Base-by-base conservation (phyloP, 2,888 invertebrate genomes). In the Ecliptopera silaceata region DNA sequence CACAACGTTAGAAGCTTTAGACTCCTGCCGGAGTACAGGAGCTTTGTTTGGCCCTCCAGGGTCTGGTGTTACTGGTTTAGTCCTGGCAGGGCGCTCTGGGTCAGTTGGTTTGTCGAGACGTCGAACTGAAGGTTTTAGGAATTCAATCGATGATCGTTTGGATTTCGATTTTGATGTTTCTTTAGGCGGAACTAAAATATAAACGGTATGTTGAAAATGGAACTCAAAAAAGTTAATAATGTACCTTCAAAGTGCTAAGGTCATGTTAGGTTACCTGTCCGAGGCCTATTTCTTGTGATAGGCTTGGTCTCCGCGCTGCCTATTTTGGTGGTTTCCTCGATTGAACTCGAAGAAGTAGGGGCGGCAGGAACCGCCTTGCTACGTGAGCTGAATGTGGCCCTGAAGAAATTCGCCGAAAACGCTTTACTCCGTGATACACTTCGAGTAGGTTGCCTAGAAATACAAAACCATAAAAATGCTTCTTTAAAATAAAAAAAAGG, bases 271-370 rank as follows among this genome's bases (percentile, higher is more conserved):
- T 22, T 75, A 90, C 90, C 89, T 74, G 86, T 82, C 79, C 86
- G 85, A 59, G 90, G 90, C 67, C 90, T 83, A 70, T 84, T 90
- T 72, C 90, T 87, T 59, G 90, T 90, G 50, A 90, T 75, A 71
- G 90, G 90, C 72, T 90, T 91, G 56, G 90, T 88, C 88, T 91
- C 90, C 71, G 89, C 83, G 79, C 85, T 87, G 82, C 91, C 91
- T 90, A 91, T 91, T 79, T 88, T 90, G 88, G 79, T 79, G 63
- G 82, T 74, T 84, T 85, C 82, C 52, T 83, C 80, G 53, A 79
- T 77, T 13, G 77, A 68, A 56, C 61, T 66, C 39, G 80, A 72
- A 56, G 75, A 71, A 64, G 65, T 59, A 65, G 76, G 70, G 70
- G 86, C 70, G 70, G 86, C 64, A 18, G 85, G 80, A 41, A 88